Percentiles rank a stretch among this genome's conserved stretches.
phyloP scores from a whole-genome alignment of 35 echinoderm and acorn worm genomes.

The Ophiothrix spiculata region DNA sequence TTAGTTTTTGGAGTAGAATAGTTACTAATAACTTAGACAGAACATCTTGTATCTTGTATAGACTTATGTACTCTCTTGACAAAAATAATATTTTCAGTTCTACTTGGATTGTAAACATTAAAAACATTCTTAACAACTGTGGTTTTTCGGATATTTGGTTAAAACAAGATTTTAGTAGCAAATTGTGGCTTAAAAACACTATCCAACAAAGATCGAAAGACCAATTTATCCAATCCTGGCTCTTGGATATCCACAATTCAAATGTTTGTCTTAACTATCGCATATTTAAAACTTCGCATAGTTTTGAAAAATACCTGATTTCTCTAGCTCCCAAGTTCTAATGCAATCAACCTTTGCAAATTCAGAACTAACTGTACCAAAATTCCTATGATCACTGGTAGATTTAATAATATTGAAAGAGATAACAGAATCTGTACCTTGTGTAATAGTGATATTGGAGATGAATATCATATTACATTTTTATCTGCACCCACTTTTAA shows the following conservation, averaged over 20 bases:
- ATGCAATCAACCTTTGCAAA: too few relatives aligned
- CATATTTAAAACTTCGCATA: not conserved
- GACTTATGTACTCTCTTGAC: too few relatives aligned
- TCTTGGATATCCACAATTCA: not conserved
- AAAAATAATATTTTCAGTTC: too few relatives aligned
- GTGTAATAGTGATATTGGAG: not conserved
- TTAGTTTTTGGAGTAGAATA: not conserved
- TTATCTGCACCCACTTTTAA: not conserved
- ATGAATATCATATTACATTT: not conserved
- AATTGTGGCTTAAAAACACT: not conserved
- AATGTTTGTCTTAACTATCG: not conserved
- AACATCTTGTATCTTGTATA: not conserved
- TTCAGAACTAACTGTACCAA: too few relatives aligned
- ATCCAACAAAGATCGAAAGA: not conserved
- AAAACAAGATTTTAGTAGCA: not conserved
- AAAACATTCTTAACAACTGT: too few relatives aligned
- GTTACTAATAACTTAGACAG: not conserved
- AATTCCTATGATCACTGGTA: too few relatives aligned
- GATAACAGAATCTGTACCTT: too few relatives aligned
- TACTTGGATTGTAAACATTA: too few relatives aligned
- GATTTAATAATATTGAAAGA: too few relatives aligned
- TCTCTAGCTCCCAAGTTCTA: too few relatives aligned
- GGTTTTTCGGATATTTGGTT: not conserved
- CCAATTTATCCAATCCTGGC: not conserved
- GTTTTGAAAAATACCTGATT: not conserved